Evolutionary conservation across 2,113 vertebrate species (phyloP).

Genomic region (Leucopternis melanops): DNA sequence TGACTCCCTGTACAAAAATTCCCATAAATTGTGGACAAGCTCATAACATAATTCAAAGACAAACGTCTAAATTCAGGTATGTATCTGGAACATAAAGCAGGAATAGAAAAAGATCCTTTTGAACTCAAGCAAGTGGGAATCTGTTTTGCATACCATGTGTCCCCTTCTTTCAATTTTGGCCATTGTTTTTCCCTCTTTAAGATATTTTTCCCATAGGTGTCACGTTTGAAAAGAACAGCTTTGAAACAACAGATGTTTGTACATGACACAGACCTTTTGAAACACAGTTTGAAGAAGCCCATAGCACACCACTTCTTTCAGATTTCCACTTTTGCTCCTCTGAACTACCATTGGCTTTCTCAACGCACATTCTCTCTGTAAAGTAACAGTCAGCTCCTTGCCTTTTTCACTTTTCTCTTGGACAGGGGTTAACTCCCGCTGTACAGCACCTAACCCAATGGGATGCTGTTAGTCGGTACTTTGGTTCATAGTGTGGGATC

Average conservation of each 20-base stretch:
- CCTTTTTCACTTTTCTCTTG: neutral
- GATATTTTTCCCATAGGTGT: neutral
- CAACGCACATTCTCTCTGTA: neutral
- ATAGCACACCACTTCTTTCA: neutral
- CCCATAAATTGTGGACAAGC: neutral
- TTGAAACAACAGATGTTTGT: neutral
- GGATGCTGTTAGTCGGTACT: neutral
- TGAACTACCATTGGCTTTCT: neutral
- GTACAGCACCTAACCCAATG: neutral
- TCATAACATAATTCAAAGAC: neutral
- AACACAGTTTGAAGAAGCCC: accelerated
- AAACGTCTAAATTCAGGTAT: neutral
- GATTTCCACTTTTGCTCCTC: neutral
- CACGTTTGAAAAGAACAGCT: neutral
- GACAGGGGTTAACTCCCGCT: neutral
- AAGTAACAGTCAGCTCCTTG: neutral
- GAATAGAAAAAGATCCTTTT: neutral
- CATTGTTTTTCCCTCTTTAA: neutral
- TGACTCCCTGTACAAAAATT: neutral
- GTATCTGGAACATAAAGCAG: neutral
- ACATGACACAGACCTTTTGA: neutral
- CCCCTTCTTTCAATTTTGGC: neutral
- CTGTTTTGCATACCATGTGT: neutral
- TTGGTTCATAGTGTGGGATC: neutral
- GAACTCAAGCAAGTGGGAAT: neutral